Evolutionary conservation across 2,113 vertebrate genomes (phyloP).

Genomic region (Marmota flaviventris): DNA sequence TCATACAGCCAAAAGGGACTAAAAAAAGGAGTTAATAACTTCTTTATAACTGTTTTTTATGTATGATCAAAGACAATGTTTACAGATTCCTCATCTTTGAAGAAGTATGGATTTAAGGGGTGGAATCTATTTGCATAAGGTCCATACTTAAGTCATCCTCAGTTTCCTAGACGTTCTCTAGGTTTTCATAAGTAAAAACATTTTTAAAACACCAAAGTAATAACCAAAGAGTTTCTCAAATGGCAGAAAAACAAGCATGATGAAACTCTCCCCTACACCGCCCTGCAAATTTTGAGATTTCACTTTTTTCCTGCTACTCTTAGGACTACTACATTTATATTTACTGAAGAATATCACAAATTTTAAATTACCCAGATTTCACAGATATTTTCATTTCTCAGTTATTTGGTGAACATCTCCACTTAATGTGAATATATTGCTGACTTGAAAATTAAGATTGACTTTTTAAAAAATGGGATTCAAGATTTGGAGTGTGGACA

Average conservation of each 20-base stretch:
- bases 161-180: background rate
- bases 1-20: background rate
- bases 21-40: background rate
- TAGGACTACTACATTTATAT: slow-evolving; percentile 1
- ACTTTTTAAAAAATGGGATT: background rate
- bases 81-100: background rate
- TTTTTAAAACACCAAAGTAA: slow-evolving; percentile 38
- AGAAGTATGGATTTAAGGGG: slow-evolving; percentile 32
- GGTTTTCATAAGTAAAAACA: slow-evolving; percentile 40
- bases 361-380: slow-evolving; percentile 40
- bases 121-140: background rate
- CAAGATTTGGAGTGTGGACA: background rate
- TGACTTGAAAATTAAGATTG: slow-evolving; percentile 52
- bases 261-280: background rate
- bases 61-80: slow-evolving; percentile 6
- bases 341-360: slow-evolving; percentile 34
- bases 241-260: slow-evolving; percentile 21
- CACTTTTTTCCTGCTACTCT: background rate
- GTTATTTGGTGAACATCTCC: slow-evolving; percentile 43
- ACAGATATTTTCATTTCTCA: slow-evolving; percentile 52
- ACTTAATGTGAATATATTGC: slow-evolving; percentile 43
- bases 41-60: slow-evolving; percentile 39
- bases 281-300: background rate
- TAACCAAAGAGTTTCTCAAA: slow-evolving; percentile 42
- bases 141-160: background rate